Percentiles rank a stretch among this genome's conserved stretches.
Conservation (phyloP, 2,113 vertebrate genomes). For the Dasyprocta punctata region DNA sequence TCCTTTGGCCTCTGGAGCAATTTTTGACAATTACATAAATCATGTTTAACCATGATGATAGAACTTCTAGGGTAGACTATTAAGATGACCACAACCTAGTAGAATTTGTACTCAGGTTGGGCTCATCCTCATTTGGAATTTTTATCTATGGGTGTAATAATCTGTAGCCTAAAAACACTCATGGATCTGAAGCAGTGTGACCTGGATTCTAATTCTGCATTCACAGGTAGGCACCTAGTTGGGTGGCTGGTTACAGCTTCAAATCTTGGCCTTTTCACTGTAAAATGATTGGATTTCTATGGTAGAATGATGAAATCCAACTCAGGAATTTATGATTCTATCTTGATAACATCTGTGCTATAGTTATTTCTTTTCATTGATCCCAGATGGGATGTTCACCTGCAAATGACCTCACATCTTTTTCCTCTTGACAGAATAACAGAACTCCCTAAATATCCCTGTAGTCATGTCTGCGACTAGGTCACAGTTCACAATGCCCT, state of each 20-base stretch:
- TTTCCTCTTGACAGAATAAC: conserved; percentile 15
- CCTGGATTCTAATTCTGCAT: neutral
- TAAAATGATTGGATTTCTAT: neutral
- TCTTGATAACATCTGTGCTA: neutral
- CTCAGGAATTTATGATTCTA: neutral
- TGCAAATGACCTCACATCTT: conserved; percentile 13
- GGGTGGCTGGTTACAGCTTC: neutral
- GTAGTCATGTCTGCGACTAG: neutral
- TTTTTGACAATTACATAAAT: conserved; percentile 36
- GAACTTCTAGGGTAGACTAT: neutral
- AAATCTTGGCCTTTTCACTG: neutral
- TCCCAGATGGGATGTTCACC: conserved; percentile 10
- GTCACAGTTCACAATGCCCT: neutral
- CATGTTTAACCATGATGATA: neutral
- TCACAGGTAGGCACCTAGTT: neutral
- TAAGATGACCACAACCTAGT: neutral
- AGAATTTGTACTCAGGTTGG: neutral
- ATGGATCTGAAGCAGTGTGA: neutral
- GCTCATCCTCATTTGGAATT: neutral
- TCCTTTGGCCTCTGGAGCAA: neutral
- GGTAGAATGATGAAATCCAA: neutral
- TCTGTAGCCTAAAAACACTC: neutral
- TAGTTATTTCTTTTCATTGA: conserved; percentile 53
- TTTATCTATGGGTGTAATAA: neutral
- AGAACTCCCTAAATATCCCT: neutral